Evolutionary conservation across 1,140 invertebrate genomes (phyloP).

Genomic region (Lethocerus indicus): DNA sequence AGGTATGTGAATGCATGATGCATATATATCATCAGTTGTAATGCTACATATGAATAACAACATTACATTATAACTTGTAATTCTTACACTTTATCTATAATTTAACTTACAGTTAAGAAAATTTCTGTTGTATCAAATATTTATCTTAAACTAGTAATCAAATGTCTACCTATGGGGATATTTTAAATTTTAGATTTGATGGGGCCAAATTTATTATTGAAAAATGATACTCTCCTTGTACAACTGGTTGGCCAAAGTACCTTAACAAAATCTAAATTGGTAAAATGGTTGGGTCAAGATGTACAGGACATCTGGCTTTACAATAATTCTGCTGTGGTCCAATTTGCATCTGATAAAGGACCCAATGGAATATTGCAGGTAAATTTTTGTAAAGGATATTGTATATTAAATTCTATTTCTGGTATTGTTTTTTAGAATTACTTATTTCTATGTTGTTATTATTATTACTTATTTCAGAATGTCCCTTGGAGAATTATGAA

Average conservation of each 20-base stretch:
- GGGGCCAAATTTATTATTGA: no score
- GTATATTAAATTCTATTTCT: not conserved
- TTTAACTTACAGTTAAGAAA: no score
- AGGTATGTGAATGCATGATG: constrained; percentile 10
- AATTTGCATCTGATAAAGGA: constrained; percentile 4
- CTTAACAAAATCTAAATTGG: constrained; percentile 3
- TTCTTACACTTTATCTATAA: no score
- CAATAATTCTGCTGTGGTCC: constrained; percentile 1
- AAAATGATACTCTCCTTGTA: no score
- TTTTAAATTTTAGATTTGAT: no score
- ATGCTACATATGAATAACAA: no score
- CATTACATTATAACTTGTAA: no score
- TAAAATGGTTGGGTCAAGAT: constrained; percentile 3
- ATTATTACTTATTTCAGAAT: constrained; percentile 8
- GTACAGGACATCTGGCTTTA: constrained; percentile 12
- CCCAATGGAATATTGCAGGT: constrained; percentile 8
- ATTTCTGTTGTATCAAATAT: no score
- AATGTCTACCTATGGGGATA: no score
- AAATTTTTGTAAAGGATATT: not conserved
- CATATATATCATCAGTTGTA: no score
- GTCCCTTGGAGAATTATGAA: constrained; percentile 12
- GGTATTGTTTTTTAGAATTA: not conserved
- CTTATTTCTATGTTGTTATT: not conserved
- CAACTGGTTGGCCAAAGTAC: no score
- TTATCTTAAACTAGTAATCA: no score